Base-by-base conservation (phyloP, 2,888 invertebrate species). In the Lepidochrysops patricia region DNA sequence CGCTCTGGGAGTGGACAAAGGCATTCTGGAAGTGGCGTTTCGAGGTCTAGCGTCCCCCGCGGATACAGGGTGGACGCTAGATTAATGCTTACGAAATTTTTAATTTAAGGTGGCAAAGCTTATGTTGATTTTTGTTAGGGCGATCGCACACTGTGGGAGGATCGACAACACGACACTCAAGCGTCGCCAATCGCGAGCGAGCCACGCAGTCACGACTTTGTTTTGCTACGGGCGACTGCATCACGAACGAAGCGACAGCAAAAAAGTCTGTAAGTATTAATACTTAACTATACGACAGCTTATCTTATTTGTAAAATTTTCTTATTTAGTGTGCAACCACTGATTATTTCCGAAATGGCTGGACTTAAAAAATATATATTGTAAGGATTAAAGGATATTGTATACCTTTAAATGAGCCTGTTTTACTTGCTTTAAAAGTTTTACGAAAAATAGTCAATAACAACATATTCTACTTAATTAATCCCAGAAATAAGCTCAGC, bases 1-100 rank as follows among this genome's bases (percentile, higher is more conserved):
- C 80, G 75, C 80, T 77, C 80, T 79, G 79, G 79, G 76, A 86
- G 73, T 84, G 88, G 88, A 89, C 89, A 89, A 89, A 80, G 75
- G 84, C 76, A 75, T 76, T 75, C 82, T 83, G 84, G 77, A 78
- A 79, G 80, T 82, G 83, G 79, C 82, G 75, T 80, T 84, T 81
- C 72, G 70, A 78, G 73, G 74, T 25, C 50, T 59, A 34, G 35
- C 19, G 50, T 78, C 77, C 77, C 77, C 73, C 72, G 70, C 72
- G 73, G 75, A 80, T 82, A 79, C 71, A 73, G 75, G 76, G 82
- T 66, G 63, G 77, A 75, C 61, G 57, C 56, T 48, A 62, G 56
- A 60, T 57, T 50, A 57, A 48, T 37, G 19, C 35, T 37, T 35
- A 35, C 54, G 34, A 49, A 49, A 37, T 59, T 59, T 59, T 52